phyloP scores from a whole-genome alignment of 2,113 vertebrate species.

The Clinocottus analis region DNA sequence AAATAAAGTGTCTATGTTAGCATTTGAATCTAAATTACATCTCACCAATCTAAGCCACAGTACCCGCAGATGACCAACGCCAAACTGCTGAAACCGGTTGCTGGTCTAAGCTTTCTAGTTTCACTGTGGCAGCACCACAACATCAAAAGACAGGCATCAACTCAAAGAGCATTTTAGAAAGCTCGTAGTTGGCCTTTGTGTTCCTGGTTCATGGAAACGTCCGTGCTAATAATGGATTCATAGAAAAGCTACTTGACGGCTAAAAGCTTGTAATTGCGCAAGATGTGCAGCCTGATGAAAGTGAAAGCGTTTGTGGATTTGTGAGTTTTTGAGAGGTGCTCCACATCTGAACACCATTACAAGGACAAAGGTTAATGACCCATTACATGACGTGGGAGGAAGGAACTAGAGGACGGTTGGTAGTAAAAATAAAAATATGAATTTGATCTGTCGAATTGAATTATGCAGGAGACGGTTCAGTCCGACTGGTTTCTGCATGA shows the following conservation, averaged over 20 bases:
- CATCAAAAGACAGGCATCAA: too few species aligned
- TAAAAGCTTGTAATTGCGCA: background rate
- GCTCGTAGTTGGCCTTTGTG: too few species aligned
- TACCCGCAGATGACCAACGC: background rate
- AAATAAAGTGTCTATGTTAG: background rate
- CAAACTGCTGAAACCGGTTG: background rate
- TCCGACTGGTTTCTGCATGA: constrained; percentile 6
- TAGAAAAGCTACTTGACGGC: constrained; percentile 1
- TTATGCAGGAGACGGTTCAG: background rate
- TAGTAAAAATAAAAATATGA: constrained; percentile 11
- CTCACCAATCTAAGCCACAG: background rate
- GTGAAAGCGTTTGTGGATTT: background rate
- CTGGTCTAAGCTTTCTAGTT: background rate
- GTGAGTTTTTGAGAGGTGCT: background rate
- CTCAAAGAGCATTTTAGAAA: background rate
- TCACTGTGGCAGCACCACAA: background rate
- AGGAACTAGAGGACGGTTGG: background rate
- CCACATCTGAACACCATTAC: constrained; percentile 18
- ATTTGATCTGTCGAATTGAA: too few species aligned
- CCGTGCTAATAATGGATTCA: background rate
- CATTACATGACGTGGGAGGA: constrained; percentile 12
- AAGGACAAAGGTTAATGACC: constrained; percentile 13
- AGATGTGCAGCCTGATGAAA: background rate
- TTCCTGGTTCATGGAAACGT: too few species aligned
- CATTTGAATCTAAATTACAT: background rate